Conservation (phyloP, 2,797 vertebrate genomes). For the Luscinia megarhynchos region DNA sequence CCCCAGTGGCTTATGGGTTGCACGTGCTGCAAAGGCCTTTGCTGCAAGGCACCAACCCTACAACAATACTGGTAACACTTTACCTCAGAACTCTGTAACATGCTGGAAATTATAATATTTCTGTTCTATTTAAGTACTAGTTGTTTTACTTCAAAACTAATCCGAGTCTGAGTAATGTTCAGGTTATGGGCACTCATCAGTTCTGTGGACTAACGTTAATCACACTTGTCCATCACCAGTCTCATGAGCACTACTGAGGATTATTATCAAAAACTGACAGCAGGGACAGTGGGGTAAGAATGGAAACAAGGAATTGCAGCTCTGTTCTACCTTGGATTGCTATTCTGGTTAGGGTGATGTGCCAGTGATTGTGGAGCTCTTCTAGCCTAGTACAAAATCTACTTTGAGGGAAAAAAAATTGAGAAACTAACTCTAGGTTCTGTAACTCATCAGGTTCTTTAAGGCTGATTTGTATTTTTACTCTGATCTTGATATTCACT, state of each 20-base stretch:
- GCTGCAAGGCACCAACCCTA: neutral
- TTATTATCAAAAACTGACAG: conserved; percentile 29
- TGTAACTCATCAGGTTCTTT: neutral
- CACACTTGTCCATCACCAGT: conserved; percentile 5
- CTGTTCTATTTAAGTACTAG: conserved; percentile 72
- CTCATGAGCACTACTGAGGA: conserved; percentile 26
- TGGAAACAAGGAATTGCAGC: neutral
- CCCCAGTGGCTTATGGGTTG: neutral
- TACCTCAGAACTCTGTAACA: conserved; percentile 78
- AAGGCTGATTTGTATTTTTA: neutral
- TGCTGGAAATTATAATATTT: conserved; percentile 68
- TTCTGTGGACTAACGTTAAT: conserved; percentile 13
- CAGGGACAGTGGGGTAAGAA: conserved; percentile 12
- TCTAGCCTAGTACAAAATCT: neutral
- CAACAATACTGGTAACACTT: conserved; percentile 63
- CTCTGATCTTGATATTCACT: neutral
- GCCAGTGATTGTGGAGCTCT: neutral
- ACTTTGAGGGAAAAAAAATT: neutral
- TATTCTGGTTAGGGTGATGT: neutral
- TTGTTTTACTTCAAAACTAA: conserved; percentile 57
- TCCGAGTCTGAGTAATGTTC: conserved; percentile 52
- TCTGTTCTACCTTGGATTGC: neutral
- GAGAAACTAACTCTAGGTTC: neutral
- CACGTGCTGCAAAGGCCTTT: neutral
- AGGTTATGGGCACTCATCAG: conserved; percentile 46